Evolutionary conservation across 2,888 invertebrate species (phyloP), one percentile per base, ranked within the genome.

Genomic region (Mycalesis mineus): DNA sequence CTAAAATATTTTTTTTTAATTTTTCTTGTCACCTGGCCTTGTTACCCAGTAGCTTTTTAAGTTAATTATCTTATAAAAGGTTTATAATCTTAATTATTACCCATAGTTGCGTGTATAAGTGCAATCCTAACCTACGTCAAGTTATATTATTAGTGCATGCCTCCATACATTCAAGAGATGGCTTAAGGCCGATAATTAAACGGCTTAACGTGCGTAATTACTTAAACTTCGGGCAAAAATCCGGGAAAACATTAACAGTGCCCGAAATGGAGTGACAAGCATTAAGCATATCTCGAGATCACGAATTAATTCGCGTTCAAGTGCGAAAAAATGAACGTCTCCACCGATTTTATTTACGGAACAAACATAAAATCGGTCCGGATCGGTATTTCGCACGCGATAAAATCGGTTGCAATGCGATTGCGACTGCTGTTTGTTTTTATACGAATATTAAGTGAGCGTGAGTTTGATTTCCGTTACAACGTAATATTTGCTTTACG

Each of bases 331-430:
- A 63, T 61, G 56, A 57, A 52, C 60, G 42, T 65, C 64, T 62
- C 58, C 11, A 60, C 37, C 39, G 61, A 53, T 61, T 66, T 65
- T 64, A 64, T 66, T 66, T 66, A 60, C 56, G 53, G 40, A 39
- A 49, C 55, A 53, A 55, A 63, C 54, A 60, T 48, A 63, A 63
- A 63, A 68, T 67, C 65, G 58, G 57, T 61, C 51, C 59, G 65
- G 60, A 69, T 68, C 67, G 70, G 68, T 62, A 71, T 68, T 66
- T 62, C 61, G 51, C 63, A 58, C 64, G 45, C 58, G 66, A 66
- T 65, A 59, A 57, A 37, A 64, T 68, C 63, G 57, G 45, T 48
- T 53, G 41, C 52, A 41, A 42, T 60, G 59, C 41, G n/a, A 52
- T 42, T 11, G 42, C 33, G 3, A 51, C 5, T 41, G 29, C 28